Conservation (phyloP, 2,113 vertebrate species). For the Scartelaos histophorus region DNA sequence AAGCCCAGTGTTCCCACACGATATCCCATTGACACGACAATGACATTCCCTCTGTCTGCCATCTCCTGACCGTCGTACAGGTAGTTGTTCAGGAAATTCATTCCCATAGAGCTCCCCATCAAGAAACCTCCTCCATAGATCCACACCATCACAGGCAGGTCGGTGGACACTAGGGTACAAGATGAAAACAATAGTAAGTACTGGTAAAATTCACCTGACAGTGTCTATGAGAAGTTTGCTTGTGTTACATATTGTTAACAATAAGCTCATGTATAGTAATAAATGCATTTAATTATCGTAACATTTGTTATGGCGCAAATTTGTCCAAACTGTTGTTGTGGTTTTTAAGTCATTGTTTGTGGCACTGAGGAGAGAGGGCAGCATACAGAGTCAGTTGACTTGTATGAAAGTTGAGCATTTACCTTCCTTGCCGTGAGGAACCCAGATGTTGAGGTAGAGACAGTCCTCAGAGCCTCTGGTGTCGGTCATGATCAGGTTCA, state of each 20-base stretch:
- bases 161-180: conserved; percentile 78
- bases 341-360: no score
- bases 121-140: conserved; percentile 91
- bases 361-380: no score
- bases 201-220: no score
- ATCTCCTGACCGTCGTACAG: conserved; percentile 88
- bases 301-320: no score
- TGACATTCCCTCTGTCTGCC: conserved; percentile 85
- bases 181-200: background rate
- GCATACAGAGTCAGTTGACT: no score
- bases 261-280: no score
- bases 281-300: no score
- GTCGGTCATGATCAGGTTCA: conserved; percentile 78
- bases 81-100: conserved; percentile 85
- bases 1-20: conserved; percentile 88
- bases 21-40: conserved; percentile 91
- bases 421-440: conserved; percentile 74
- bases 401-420: conserved; percentile 1
- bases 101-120: conserved; percentile 78
- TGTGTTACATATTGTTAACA: no score
- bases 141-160: conserved; percentile 90
- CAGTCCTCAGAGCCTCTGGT: no score
- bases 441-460: no score
- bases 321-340: no score
- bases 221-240: no score